phyloP scores from a whole-genome alignment of 2,888 invertebrate genomes.

The Metallyticus violacea region DNA sequence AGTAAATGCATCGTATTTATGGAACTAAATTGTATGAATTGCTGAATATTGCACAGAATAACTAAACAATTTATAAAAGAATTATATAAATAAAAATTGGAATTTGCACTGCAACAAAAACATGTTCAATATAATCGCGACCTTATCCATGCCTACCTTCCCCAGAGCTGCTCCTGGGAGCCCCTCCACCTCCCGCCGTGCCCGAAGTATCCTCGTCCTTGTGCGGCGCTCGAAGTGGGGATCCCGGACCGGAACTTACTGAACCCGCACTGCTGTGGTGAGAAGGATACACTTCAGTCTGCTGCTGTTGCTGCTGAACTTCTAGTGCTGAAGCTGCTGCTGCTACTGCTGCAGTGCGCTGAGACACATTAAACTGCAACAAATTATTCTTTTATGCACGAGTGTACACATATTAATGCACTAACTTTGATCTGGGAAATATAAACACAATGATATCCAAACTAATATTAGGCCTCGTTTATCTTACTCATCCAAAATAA shows the following conservation, averaged over 20 bases:
- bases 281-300: not conserved
- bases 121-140: too few relatives aligned
- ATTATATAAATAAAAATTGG: too few relatives aligned
- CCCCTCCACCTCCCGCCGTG: conserved; percentile 33
- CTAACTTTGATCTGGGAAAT: too few relatives aligned
- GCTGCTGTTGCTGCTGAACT: not conserved
- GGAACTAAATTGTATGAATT: too few relatives aligned
- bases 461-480: too few relatives aligned
- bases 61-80: too few relatives aligned
- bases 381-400: not conserved
- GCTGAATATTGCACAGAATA: too few relatives aligned
- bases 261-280: conserved; percentile 39
- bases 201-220: conserved; percentile 56
- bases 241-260: conserved; percentile 46
- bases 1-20: too few relatives aligned
- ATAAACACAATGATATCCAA: too few relatives aligned
- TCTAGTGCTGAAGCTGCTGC: not conserved
- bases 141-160: conserved; percentile 40
- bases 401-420: too few relatives aligned
- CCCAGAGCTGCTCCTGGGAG: conserved; percentile 29
- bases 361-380: conserved; percentile 28
- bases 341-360: conserved; percentile 24
- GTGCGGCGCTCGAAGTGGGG: conserved; percentile 33
- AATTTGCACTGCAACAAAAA: too few relatives aligned
- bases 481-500: too few relatives aligned